These are phyloP conservation scores for Trichonephila clavata DNA, from an alignment of 1,140 invertebrate species.

Conservation along the genomic window DNA sequence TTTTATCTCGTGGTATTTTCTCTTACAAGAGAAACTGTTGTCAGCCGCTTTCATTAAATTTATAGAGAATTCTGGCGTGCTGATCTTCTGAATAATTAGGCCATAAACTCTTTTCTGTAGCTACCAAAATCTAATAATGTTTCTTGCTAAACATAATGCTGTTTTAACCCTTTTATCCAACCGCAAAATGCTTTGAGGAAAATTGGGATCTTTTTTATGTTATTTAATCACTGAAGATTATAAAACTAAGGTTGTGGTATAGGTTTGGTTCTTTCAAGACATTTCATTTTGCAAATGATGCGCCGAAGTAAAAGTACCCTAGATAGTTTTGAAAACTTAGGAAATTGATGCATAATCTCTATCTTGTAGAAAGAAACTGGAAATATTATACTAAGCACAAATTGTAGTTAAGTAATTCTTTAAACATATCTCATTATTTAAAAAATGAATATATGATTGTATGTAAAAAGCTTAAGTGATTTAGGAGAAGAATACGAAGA, in stretches of 20 bases:
- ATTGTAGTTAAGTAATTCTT: too few relatives aligned
- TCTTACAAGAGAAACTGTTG: conserved; percentile 26
- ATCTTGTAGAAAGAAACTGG: too few relatives aligned
- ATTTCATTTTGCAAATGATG: not conserved
- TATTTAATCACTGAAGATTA: conserved; percentile 42
- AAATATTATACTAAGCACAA: too few relatives aligned
- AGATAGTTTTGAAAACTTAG: too few relatives aligned
- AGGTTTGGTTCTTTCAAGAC: not conserved
- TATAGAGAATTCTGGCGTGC: conserved; percentile 35
- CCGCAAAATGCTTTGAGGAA: not conserved
- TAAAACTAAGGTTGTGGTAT: not conserved
- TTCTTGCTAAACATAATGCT: conserved; percentile 56
- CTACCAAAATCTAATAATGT: conserved; percentile 58
- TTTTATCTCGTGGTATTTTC: conserved; percentile 40
- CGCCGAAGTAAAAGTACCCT: too few relatives aligned
- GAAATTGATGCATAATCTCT: too few relatives aligned
- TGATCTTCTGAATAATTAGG: conserved; percentile 57
- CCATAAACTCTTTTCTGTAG: conserved; percentile 47
- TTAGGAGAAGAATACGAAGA: too few relatives aligned
- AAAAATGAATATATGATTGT: too few relatives aligned
- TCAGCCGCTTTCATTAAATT: conserved; percentile 40
- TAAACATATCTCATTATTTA: too few relatives aligned
- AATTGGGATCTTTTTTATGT: not conserved
- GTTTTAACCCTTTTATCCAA: conserved; percentile 47
- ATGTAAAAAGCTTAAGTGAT: too few relatives aligned